These are phyloP conservation scores for Mohoua ochrocephala DNA, from an alignment of 2,113 vertebrate species.

Conservation along the genomic window DNA sequence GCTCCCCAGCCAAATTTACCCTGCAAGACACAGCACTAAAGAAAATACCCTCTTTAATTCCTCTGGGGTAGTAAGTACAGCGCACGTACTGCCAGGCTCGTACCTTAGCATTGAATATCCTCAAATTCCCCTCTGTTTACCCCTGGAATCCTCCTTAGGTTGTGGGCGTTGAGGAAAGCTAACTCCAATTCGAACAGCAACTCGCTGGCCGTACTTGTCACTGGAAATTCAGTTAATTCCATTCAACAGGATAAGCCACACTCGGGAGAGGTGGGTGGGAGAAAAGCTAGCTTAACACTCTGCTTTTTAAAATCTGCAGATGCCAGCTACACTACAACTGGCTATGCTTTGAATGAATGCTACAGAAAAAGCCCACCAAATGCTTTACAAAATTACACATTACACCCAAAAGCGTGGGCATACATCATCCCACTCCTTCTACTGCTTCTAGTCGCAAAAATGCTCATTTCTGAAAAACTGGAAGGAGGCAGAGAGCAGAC, in stretches of 20 bases:
- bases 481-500: neutral
- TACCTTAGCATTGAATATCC: neutral
- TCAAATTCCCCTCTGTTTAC: neutral
- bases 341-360: neutral
- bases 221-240: slow-evolving; percentile 67
- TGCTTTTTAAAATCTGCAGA: neutral
- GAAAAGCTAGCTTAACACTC: slow-evolving; percentile 7
- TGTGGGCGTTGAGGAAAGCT: neutral
- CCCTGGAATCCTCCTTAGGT: neutral
- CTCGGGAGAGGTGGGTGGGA: neutral
- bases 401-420: neutral
- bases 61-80: neutral
- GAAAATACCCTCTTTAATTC: neutral
- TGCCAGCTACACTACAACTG: neutral
- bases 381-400: neutral
- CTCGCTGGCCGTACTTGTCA: slow-evolving; percentile 12
- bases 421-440: neutral
- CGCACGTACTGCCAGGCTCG: neutral
- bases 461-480: neutral
- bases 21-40: neutral
- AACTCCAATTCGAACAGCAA: neutral
- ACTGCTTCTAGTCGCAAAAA: neutral
- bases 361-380: neutral
- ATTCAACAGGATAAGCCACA: slow-evolving; percentile 62
- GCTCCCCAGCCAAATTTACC: neutral